Evolutionary conservation across 2,797 vertebrate genomes (phyloP).

Genomic region (Pantherophis alleghaniensis): DNA sequence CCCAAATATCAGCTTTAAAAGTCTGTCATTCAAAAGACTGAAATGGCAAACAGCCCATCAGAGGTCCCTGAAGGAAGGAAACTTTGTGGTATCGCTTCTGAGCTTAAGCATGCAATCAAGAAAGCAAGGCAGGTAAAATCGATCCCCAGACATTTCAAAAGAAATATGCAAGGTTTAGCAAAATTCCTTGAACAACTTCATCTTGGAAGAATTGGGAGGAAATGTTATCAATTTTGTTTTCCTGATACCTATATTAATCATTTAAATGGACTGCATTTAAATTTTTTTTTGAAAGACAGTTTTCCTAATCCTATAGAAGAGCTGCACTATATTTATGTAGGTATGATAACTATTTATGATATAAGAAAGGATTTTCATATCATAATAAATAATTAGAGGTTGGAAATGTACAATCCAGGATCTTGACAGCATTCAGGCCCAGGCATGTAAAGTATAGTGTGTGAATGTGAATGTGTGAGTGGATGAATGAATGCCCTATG

Average conservation of each 20-base stretch:
- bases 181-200: not conserved
- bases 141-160: not conserved
- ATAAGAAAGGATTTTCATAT: not conserved
- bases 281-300: not conserved
- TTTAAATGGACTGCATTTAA: not conserved
- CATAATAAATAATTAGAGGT: not conserved
- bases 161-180: not conserved
- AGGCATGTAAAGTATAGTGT: slow-evolving; percentile 53
- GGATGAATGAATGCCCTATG: slow-evolving; percentile 54
- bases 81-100: not conserved
- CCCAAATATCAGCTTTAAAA: not conserved
- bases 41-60: not conserved
- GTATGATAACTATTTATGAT: not conserved
- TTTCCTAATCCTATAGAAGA: not conserved
- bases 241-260: not conserved
- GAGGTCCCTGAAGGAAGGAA: not conserved
- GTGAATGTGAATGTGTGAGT: slow-evolving; percentile 29
- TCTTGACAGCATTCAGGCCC: slow-evolving; percentile 55
- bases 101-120: not conserved
- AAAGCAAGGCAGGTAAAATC: not conserved
- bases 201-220: not conserved
- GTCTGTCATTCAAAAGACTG: not conserved
- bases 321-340: not conserved
- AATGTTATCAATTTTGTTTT: not conserved
- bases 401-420: slow-evolving; percentile 44